Evolutionary conservation across 2,888 invertebrate species (phyloP).

Genomic region (Seira sanloemensis): DNA sequence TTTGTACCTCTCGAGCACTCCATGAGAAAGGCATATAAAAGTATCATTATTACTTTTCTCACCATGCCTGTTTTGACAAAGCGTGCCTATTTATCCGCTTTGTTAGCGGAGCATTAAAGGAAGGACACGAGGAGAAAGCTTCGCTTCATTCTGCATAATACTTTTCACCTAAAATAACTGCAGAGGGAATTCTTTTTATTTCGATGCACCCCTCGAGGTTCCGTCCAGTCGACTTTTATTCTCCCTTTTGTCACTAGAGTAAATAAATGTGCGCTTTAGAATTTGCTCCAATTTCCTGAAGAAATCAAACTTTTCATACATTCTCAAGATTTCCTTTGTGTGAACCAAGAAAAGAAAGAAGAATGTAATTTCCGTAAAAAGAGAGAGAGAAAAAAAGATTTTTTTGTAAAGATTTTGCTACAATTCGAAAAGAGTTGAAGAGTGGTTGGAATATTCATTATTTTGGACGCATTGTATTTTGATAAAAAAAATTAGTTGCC

Average conservation of each 20-base stretch:
- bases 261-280: neutral
- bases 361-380: neutral
- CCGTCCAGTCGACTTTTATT: neutral
- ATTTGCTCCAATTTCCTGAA: neutral
- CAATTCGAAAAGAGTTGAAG: neutral
- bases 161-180: neutral
- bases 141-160: neutral
- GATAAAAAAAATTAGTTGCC: conserved; percentile 33
- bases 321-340: neutral
- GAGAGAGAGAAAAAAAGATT: neutral
- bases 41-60: neutral
- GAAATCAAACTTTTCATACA: neutral
- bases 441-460: neutral
- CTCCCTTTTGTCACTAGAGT: neutral
- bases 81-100: neutral
- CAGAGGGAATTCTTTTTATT: neutral
- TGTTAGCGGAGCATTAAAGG: neutral
- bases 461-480: neutral
- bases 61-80: neutral
- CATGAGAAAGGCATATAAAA: neutral
- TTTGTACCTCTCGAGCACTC: too few species aligned
- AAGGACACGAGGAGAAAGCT: neutral
- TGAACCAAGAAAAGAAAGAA: neutral
- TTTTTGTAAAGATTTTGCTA: neutral
- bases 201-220: neutral